These are phyloP conservation scores for Drosophila nigrodunni DNA, from an alignment of 1,140 invertebrate genomes.

Conservation along the genomic window DNA sequence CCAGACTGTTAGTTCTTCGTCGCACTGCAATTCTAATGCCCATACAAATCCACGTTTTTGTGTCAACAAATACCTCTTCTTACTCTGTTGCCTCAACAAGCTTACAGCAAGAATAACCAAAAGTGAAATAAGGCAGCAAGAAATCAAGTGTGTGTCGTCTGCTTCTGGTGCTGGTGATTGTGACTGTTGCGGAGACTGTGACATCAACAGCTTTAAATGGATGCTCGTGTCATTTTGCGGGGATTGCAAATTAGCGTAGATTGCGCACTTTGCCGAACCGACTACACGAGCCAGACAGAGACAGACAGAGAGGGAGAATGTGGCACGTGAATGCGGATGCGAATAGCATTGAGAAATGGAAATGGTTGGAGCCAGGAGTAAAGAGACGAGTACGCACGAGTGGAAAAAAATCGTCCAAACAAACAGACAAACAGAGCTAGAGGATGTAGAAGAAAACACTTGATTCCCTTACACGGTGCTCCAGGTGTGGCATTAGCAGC, in stretches of 20 bases:
- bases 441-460: slow-evolving; percentile 35
- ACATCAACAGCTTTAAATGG: slow-evolving; percentile 22
- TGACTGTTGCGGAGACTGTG: slow-evolving; percentile 2
- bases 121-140: slow-evolving; percentile 27
- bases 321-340: not conserved
- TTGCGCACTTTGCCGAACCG: slow-evolving; percentile 60
- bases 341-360: not conserved
- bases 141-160: slow-evolving; percentile 21
- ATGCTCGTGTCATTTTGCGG: slow-evolving; percentile 57
- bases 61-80: slow-evolving; percentile 10
- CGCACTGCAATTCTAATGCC: not conserved
- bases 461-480: slow-evolving; percentile 35
- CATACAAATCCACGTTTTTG: slow-evolving; percentile 1
- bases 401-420: slow-evolving; percentile 31
- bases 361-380: not conserved
- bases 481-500: slow-evolving; percentile 66
- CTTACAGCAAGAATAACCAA: not conserved
- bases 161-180: not conserved
- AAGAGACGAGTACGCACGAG: not conserved
- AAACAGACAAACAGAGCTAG: slow-evolving; percentile 17
- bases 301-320: not conserved
- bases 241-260: slow-evolving; percentile 71
- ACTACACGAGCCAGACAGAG: not conserved
- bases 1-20: not conserved
- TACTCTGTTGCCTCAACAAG: not conserved